Evolutionary conservation across 2,888 invertebrate genomes (phyloP).

Genomic region (Nemotelus pantherinus): DNA sequence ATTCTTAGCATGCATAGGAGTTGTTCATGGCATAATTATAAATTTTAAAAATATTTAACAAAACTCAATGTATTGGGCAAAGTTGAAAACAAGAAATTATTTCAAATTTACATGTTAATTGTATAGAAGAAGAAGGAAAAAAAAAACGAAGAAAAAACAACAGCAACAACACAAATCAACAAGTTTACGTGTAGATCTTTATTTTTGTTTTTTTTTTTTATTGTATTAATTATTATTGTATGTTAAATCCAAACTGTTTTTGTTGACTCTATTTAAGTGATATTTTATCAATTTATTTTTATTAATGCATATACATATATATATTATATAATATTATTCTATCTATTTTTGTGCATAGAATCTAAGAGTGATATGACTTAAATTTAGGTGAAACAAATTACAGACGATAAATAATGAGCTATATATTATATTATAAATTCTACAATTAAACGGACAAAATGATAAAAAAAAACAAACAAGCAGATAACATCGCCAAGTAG

Average conservation of each 20-base stretch:
- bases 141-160: slow-evolving; percentile 12
- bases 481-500: background rate
- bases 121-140: slow-evolving; percentile 5
- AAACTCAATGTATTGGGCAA: background rate
- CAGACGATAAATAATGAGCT: too few relatives aligned
- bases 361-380: slow-evolving; percentile 30
- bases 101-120: slow-evolving; percentile 25
- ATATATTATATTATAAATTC: too few relatives aligned
- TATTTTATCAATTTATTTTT: slow-evolving; percentile 49
- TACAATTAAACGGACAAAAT: background rate
- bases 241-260: slow-evolving; percentile 41
- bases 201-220: slow-evolving; percentile 35
- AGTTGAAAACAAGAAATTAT: background rate
- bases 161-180: background rate
- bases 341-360: slow-evolving; percentile 42
- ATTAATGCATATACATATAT: slow-evolving; percentile 17
- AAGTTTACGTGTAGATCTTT: slow-evolving; percentile 6
- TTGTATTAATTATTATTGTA: slow-evolving; percentile 37
- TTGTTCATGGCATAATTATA: background rate
- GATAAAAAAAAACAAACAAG: background rate
- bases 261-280: slow-evolving; percentile 51
- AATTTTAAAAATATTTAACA: slow-evolving; percentile 25
- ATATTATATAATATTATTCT: slow-evolving; percentile 41
- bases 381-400: background rate
- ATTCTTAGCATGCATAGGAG: too few relatives aligned